These are phyloP conservation scores for Sclerurus mexicanus DNA, from an alignment of 2,113 vertebrate species.

Conservation along the genomic window DNA sequence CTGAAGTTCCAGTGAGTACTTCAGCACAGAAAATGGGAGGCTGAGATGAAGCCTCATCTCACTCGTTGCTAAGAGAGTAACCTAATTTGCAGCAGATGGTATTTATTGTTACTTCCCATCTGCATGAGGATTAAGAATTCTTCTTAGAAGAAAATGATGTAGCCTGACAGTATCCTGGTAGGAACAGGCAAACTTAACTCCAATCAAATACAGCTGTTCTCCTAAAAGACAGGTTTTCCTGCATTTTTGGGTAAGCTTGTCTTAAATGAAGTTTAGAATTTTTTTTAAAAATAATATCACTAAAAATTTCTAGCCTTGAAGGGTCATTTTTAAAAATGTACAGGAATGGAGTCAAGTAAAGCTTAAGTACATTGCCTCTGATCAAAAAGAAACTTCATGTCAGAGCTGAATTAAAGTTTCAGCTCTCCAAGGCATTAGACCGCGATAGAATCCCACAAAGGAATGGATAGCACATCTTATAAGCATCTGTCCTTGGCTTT, in stretches of 20 bases:
- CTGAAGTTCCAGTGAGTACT: neutral
- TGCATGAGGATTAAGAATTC: conserved; percentile 57
- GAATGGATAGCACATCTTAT: neutral
- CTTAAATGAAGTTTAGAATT: neutral
- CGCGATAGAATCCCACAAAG: neutral
- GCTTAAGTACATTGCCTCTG: neutral
- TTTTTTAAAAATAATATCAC: neutral
- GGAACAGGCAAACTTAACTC: conserved; percentile 18
- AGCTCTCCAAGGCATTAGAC: neutral
- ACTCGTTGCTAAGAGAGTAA: conserved; percentile 62
- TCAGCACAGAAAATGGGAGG: conserved; percentile 30
- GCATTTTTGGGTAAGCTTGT: neutral
- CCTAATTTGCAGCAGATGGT: conserved; percentile 66
- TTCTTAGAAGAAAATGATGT: conserved; percentile 26
- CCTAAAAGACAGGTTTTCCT: neutral
- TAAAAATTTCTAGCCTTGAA: neutral
- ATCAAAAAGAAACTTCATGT: neutral
- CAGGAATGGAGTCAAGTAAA: neutral
- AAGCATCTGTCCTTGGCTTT: neutral
- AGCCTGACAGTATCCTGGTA: conserved; percentile 6
- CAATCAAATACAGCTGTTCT: neutral
- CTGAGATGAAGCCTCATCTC: neutral
- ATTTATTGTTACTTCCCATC: conserved; percentile 68
- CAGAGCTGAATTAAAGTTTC: neutral
- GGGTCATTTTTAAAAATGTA: neutral